Percentiles rank a stretch among this genome's conserved stretches.
These are phyloP conservation scores for Malaclemys terrapin DNA, from an alignment of 2,113 vertebrate genomes.

Conservation along the genomic window DNA sequence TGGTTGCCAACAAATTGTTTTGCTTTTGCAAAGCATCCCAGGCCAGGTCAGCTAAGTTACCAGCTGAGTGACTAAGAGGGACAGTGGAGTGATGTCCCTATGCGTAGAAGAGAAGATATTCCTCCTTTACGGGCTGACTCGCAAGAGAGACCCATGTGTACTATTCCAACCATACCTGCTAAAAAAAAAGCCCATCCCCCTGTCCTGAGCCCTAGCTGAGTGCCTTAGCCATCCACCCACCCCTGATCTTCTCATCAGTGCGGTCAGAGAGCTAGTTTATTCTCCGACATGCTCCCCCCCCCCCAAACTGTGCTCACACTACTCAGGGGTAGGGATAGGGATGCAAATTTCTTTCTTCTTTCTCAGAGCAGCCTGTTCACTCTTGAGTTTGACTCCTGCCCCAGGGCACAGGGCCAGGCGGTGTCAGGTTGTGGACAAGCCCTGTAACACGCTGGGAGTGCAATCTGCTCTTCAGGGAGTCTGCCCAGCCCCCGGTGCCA, in stretches of 20 bases:
- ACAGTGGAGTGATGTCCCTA: background rate
- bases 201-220: background rate
- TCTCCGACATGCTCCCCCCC: background rate
- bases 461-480: conserved; percentile 46
- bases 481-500: conserved; percentile 22
- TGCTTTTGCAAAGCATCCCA: background rate
- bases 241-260: background rate
- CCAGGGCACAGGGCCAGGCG: background rate
- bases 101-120: background rate
- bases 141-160: background rate
- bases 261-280: background rate
- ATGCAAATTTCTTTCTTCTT: background rate
- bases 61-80: background rate
- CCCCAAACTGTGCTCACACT: background rate
- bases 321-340: fast-evolving
- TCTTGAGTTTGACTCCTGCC: background rate
- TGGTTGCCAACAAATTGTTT: background rate
- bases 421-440: background rate
- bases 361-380: background rate
- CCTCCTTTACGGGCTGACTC: background rate
- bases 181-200: background rate
- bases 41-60: background rate
- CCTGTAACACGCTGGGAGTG: background rate
- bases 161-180: fast-evolving
- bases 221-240: background rate